A percentile compares a stretch with the other conserved stretches of the same genome.
Evolutionary conservation across 2,888 invertebrate species (phyloP).

Genomic region (Steinernema carpocapsae): DNA sequence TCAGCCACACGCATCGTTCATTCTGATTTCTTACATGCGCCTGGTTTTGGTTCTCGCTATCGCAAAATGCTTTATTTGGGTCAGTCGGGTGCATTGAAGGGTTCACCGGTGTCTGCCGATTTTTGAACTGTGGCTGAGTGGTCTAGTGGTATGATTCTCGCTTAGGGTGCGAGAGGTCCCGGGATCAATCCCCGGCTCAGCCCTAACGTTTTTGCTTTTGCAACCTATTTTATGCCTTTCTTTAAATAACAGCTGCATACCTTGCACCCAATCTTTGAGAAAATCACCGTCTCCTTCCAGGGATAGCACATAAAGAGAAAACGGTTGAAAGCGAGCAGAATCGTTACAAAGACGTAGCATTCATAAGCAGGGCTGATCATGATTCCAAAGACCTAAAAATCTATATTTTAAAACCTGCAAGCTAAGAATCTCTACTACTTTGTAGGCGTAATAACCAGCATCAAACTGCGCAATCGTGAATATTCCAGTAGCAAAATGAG

Average conservation of each 20-base stretch:
- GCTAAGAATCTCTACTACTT: no score
- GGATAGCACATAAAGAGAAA: background rate
- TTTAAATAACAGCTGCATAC: no score
- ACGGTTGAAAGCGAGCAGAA: background rate
- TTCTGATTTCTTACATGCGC: no score
- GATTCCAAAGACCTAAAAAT: background rate
- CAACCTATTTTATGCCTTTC: no score
- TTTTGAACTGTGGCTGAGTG: slow-evolving; percentile 50
- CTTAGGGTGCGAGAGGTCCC: slow-evolving; percentile 65
- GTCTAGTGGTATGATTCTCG: slow-evolving; percentile 64
- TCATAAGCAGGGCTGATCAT: slow-evolving; percentile 1
- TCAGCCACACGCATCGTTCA: no score
- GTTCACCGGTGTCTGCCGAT: background rate
- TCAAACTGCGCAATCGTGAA: slow-evolving; percentile 1
- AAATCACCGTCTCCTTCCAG: background rate
- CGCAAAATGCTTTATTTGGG: no score
- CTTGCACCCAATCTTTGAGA: background rate
- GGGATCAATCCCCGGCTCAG: slow-evolving; percentile 62
- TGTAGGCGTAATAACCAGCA: background rate
- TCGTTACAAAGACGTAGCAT: slow-evolving; percentile 1
- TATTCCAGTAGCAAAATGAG: background rate
- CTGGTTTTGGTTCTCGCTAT: no score
- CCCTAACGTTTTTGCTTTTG: slow-evolving; percentile 45
- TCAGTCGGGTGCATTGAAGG: background rate
- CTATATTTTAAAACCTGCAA: no score